A percentile compares a stretch with the other conserved stretches of the same genome.
Evolutionary conservation across 23 tunicate species (phyloP).

Genomic region (Halocynthia roretzi): DNA sequence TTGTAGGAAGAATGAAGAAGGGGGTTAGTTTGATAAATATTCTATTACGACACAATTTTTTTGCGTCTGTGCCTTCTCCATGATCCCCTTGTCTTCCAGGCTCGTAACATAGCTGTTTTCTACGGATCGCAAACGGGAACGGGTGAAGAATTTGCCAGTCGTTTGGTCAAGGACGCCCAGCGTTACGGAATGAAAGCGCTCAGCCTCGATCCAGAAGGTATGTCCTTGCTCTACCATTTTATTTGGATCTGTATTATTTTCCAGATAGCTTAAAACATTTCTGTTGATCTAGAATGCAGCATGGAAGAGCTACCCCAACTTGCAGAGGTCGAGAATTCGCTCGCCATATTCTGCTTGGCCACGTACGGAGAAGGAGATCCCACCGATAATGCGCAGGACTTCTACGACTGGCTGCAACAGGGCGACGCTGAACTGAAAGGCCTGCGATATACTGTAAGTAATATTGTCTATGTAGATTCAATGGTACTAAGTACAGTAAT

Average conservation of each 20-base stretch:
- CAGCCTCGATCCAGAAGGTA: constrained; percentile 95
- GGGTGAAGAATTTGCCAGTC: constrained; percentile 89
- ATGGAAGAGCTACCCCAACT: constrained; percentile 66
- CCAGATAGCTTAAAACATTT: background rate
- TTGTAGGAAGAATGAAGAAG: constrained; percentile 74
- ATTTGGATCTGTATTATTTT: background rate
- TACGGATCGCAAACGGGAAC: constrained; percentile 99
- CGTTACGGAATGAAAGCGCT: constrained; percentile 97
- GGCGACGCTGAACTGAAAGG: constrained; percentile 68
- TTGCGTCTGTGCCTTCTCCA: background rate
- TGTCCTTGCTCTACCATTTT: background rate
- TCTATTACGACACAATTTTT: background rate
- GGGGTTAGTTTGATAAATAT: constrained; percentile 20
- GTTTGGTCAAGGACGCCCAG: constrained; percentile 89
- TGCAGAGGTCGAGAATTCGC: constrained; percentile 75
- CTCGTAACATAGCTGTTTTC: constrained; percentile 71
- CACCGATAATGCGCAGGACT: constrained; percentile 93
- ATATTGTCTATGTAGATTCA: background rate
- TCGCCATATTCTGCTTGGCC: constrained; percentile 90
- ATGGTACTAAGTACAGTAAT: background rate
- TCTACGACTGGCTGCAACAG: constrained; percentile 88
- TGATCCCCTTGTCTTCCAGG: constrained; percentile 29
- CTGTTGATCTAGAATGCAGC: constrained; percentile 39
- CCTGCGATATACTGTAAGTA: constrained; percentile 60
- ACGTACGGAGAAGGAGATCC: constrained; percentile 99